phyloP scores from a whole-genome alignment of 1,140 invertebrate genomes.

The honey bee (Apis mellifera) region DNA sequence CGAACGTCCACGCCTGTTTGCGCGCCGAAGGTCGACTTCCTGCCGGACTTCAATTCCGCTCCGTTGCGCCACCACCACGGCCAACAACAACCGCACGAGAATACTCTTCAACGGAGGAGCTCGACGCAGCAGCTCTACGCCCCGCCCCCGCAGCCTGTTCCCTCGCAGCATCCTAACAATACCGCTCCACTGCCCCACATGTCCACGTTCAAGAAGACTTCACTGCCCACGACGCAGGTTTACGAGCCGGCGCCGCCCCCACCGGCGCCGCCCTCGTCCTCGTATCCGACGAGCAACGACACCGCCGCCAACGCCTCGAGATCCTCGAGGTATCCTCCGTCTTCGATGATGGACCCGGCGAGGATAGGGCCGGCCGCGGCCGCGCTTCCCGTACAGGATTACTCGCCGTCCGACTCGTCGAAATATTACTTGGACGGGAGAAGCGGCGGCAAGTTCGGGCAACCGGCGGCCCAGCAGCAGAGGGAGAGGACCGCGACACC shows the following conservation, averaged over 20 bases:
- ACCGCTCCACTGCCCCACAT: conserved; percentile 72
- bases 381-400: conserved; percentile 64
- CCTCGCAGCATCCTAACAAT: conserved; percentile 60
- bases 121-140: conserved; percentile 63
- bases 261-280: conserved; percentile 52
- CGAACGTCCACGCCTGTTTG: conserved; percentile 76
- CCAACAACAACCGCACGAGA: conserved; percentile 57
- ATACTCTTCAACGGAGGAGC: conserved; percentile 59
- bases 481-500: conserved; percentile 41
- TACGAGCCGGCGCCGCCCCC: conserved; percentile 59
- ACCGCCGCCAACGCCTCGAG: conserved; percentile 48
- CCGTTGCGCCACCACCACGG: conserved; percentile 71
- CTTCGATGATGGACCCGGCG: conserved; percentile 52
- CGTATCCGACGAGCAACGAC: conserved; percentile 68
- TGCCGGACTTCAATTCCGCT: conserved; percentile 84
- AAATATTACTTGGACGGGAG: conserved; percentile 72
- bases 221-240: conserved; percentile 70
- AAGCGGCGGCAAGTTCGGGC: conserved; percentile 38
- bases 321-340: conserved; percentile 62
- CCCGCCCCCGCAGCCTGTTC: conserved; percentile 50
- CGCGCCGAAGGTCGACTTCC: conserved; percentile 87
- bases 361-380: conserved; percentile 45
- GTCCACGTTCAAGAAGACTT: conserved; percentile 77
- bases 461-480: conserved; percentile 15
- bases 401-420: conserved; percentile 63